Evolutionary conservation across 2,797 vertebrate species (phyloP).

Genomic region (Caiman crocodilus): DNA sequence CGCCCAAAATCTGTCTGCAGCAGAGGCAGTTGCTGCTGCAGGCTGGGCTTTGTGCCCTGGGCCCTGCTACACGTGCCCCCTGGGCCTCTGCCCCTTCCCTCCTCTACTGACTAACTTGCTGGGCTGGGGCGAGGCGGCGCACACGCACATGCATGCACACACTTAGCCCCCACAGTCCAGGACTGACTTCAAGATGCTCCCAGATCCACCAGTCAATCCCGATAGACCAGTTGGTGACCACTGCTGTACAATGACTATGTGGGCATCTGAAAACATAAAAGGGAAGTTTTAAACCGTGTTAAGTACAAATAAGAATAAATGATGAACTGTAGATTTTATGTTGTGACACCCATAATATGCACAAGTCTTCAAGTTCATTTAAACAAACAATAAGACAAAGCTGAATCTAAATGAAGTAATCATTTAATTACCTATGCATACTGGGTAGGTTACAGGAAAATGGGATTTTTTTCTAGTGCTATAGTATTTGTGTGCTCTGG

Average conservation of each 20-base stretch:
- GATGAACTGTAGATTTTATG: background rate
- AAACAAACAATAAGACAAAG: background rate
- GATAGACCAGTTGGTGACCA: background rate
- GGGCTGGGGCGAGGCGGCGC: too few species aligned
- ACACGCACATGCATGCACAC: too few species aligned
- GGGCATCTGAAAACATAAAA: constrained; percentile 17
- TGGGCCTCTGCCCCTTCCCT: too few species aligned
- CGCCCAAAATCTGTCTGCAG: too few species aligned
- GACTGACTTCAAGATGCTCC: too few species aligned
- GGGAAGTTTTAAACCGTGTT: background rate
- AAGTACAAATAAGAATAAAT: constrained; percentile 38
- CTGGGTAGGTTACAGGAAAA: constrained; percentile 4
- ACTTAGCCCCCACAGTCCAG: too few species aligned
- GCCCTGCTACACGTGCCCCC: too few species aligned
- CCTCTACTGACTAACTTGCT: too few species aligned
- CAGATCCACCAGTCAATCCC: too few species aligned
- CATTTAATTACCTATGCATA: constrained; percentile 30
- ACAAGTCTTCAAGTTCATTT: constrained; percentile 1
- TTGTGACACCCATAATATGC: background rate
- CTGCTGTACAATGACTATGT: background rate
- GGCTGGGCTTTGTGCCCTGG: too few species aligned
- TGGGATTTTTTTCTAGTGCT: constrained; percentile 13
- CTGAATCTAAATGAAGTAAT: constrained; percentile 33
- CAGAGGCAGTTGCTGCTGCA: too few species aligned
- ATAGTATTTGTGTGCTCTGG: background rate